Evolutionary conservation across 2,888 invertebrate genomes (phyloP).

Genomic region (Microplitis deprimator): DNA sequence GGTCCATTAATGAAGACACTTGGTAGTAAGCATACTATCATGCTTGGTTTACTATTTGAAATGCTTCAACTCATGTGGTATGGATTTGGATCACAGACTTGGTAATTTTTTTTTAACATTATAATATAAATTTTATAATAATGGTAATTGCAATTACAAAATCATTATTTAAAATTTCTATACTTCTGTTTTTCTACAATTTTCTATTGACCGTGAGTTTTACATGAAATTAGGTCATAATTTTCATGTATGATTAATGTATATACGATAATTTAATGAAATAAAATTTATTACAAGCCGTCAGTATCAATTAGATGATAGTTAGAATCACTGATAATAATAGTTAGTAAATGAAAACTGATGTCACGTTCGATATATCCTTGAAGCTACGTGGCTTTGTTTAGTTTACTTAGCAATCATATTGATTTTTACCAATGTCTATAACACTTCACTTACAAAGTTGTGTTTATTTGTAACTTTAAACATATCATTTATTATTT

Average conservation of each 20-base stretch:
- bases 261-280: background rate
- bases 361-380: constrained; percentile 34
- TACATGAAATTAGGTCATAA: background rate
- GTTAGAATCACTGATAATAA: constrained; percentile 28
- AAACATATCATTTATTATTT: constrained; percentile 6
- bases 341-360: constrained; percentile 3
- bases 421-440: constrained; percentile 25
- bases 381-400: constrained; percentile 36
- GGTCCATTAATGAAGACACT: constrained; percentile 81
- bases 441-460: constrained; percentile 5
- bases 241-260: background rate
- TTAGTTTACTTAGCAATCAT: constrained; percentile 25
- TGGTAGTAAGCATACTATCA: constrained; percentile 97
- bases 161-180: constrained; percentile 3
- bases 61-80: constrained; percentile 98
- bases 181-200: background rate
- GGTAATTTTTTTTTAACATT: constrained; percentile 74
- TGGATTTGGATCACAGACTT: constrained; percentile 95
- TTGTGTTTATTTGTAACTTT: constrained; percentile 17
- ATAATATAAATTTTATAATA: background rate
- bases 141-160: background rate
- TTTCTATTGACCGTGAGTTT: background rate
- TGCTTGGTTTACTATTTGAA: constrained; percentile 96
- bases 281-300: background rate
- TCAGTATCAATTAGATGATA: constrained; percentile 19